phyloP scores from a whole-genome alignment of 2,113 vertebrate genomes.

The Poecile atricapillus region DNA sequence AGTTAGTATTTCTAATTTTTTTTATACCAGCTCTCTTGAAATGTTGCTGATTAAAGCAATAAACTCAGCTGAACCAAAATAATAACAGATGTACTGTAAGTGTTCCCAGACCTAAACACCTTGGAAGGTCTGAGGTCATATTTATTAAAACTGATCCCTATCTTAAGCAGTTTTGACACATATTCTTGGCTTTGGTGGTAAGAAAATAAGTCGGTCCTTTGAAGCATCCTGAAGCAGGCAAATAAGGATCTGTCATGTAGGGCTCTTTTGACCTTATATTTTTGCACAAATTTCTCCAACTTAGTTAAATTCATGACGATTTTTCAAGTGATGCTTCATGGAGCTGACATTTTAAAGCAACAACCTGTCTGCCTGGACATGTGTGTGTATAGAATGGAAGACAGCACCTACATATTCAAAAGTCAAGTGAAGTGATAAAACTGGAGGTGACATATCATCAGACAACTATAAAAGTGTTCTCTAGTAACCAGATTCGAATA shows the following conservation, averaged over 20 bases:
- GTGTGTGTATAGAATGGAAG: neutral
- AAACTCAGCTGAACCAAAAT: slow-evolving; percentile 64
- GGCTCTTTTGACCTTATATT: slow-evolving; percentile 44
- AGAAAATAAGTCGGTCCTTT: slow-evolving; percentile 43
- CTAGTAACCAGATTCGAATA: neutral
- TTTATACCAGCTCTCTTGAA: slow-evolving; percentile 26
- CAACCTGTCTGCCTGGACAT: neutral
- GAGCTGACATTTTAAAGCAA: slow-evolving; percentile 50
- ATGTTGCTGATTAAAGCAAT: slow-evolving; percentile 64
- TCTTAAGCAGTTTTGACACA: slow-evolving; percentile 65
- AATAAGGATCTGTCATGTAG: slow-evolving; percentile 11
- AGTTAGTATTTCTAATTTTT: slow-evolving; percentile 7
- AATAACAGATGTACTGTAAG: slow-evolving; percentile 70
- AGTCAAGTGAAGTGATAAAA: neutral
- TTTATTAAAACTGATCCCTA: slow-evolving; percentile 59
- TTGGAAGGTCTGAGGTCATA: slow-evolving; percentile 55
- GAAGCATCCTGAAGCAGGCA: slow-evolving; percentile 19
- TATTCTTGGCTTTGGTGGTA: slow-evolving; percentile 15
- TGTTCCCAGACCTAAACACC: slow-evolving; percentile 70
- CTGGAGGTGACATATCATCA: neutral
- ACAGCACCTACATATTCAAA: neutral
- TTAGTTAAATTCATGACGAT: slow-evolving; percentile 32
- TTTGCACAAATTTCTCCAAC: slow-evolving; percentile 45
- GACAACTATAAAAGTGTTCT: neutral
- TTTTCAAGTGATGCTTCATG: slow-evolving; percentile 46